Conservation (phyloP, 64 coral and sea anemone species). For the Stichodactyla helianthus region DNA sequence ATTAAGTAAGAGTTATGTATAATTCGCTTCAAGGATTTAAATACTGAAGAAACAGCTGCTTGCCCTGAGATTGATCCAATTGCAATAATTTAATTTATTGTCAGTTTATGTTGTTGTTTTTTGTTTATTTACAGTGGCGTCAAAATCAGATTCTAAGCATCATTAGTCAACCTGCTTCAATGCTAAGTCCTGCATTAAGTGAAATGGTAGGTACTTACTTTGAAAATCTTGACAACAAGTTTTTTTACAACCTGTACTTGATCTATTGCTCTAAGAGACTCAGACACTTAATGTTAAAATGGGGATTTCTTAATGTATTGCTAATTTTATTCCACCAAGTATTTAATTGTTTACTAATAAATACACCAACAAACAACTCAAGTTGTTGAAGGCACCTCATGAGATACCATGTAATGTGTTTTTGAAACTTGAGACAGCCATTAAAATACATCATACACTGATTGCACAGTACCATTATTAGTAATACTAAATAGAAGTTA, state of each 20-base stretch:
- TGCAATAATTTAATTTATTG: background rate
- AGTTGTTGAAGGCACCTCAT: too few species aligned
- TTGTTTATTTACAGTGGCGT: slow-evolving; percentile 71
- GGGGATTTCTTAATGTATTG: too few species aligned
- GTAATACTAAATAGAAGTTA: background rate
- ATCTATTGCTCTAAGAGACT: too few species aligned
- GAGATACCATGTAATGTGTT: too few species aligned
- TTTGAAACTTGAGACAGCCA: too few species aligned
- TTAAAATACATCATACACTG: too few species aligned
- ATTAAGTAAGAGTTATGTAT: too few species aligned
- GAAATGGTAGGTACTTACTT: slow-evolving; percentile 56
- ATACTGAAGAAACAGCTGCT: background rate
- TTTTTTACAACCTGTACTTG: background rate
- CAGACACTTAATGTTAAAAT: too few species aligned
- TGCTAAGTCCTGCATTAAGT: slow-evolving; percentile 79
- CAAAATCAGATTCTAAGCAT: slow-evolving; percentile 89
- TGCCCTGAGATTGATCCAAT: background rate
- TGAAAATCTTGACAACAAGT: background rate
- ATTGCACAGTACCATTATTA: background rate
- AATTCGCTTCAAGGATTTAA: too few species aligned
- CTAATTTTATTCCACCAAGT: too few species aligned
- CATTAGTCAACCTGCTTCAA: slow-evolving; percentile 73
- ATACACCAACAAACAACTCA: too few species aligned
- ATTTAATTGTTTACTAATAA: too few species aligned
- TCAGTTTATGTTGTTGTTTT: background rate